These are phyloP conservation scores for Benitochromis conjunctus DNA, from an alignment of 2,113 vertebrate species.

Conservation along the genomic window DNA sequence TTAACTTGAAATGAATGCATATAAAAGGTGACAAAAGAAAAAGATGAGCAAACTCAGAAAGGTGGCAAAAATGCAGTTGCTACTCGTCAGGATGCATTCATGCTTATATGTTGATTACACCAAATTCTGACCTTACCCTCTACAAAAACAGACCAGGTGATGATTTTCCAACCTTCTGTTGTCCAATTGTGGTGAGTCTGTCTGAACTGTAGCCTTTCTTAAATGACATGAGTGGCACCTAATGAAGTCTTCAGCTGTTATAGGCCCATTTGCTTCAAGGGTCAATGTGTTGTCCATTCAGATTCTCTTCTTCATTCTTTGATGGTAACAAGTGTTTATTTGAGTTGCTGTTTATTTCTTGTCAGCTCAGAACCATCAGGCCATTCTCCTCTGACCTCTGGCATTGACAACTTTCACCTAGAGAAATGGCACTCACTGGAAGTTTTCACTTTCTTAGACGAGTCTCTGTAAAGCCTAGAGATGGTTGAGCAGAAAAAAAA, in stretches of 20 bases:
- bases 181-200: not conserved
- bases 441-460: not conserved
- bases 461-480: not conserved
- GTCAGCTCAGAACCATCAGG: not conserved
- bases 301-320: not conserved
- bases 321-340: not conserved
- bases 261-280: not conserved
- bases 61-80: not conserved
- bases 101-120: not conserved
- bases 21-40: not conserved
- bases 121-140: not conserved
- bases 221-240: not conserved
- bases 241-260: not conserved
- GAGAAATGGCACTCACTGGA: not conserved
- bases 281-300: not conserved
- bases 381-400: not conserved
- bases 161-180: not conserved
- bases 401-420: not conserved
- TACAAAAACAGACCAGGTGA: not conserved
- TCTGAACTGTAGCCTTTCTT: not conserved
- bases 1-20: slow-evolving; percentile 14
- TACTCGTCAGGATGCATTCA: not conserved
- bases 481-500: not conserved
- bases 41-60: not conserved
- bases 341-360: not conserved